phyloP scores from a whole-genome alignment of 2,113 vertebrate species.

The Bolborhynchus lineola region DNA sequence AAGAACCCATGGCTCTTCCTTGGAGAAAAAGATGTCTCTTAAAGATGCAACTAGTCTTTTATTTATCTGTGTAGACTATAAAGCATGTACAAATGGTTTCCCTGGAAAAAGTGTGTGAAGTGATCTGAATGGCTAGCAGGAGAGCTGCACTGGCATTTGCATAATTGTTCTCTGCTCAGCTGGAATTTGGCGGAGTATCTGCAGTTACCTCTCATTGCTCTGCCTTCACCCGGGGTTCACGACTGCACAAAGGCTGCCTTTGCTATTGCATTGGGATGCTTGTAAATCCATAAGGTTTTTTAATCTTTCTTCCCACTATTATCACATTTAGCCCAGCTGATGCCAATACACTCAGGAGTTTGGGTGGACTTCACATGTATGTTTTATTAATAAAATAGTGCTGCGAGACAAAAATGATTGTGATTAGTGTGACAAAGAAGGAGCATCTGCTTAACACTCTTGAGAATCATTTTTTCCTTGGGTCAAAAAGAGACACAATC shows the following conservation, averaged over 20 bases:
- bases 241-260: neutral
- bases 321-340: neutral
- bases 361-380: neutral
- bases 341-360: neutral
- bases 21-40: neutral
- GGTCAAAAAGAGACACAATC: neutral
- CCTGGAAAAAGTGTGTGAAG: neutral
- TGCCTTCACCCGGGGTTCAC: neutral
- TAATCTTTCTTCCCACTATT: neutral
- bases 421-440: neutral
- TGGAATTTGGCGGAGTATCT: constrained; percentile 8
- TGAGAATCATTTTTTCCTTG: neutral
- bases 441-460: neutral
- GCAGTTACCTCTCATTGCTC: constrained; percentile 2
- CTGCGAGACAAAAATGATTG: neutral
- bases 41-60: neutral
- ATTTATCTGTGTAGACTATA: neutral
- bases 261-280: neutral
- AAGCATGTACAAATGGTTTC: neutral
- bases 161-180: constrained; percentile 10
- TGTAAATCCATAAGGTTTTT: neutral
- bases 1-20: neutral
- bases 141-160: constrained; percentile 6
- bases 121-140: neutral
- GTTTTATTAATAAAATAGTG: neutral